Conservation (phyloP, 2,888 invertebrate species). For the Silvanus unidentatus region DNA sequence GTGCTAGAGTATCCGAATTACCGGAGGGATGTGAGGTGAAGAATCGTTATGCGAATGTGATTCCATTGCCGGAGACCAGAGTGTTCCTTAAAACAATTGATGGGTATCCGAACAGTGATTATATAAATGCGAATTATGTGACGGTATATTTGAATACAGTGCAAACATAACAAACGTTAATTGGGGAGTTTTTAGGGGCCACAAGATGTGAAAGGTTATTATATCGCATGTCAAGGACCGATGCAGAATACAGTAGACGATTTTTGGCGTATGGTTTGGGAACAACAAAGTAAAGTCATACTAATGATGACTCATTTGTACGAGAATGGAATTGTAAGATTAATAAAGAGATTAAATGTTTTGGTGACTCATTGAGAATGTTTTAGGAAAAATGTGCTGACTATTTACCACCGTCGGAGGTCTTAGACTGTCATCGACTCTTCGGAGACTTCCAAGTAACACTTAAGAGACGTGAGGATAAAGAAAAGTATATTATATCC, state of each 20-base stretch:
- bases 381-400: slow-evolving; percentile 81
- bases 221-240: slow-evolving; percentile 90
- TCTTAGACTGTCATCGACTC: slow-evolving; percentile 79
- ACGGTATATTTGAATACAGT: slow-evolving; percentile 57
- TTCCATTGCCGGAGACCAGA: slow-evolving; percentile 86
- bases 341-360: neutral
- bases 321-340: slow-evolving; percentile 77
- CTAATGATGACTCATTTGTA: slow-evolving; percentile 87
- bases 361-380: neutral
- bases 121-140: slow-evolving; percentile 91
- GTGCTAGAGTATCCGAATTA: slow-evolving; percentile 73
- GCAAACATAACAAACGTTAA: neutral
- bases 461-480: slow-evolving; percentile 80
- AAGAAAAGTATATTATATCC: slow-evolving; percentile 86
- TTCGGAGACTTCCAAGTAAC: slow-evolving; percentile 87
- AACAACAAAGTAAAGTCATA: slow-evolving; percentile 81
- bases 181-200: slow-evolving; percentile 61
- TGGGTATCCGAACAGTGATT: slow-evolving; percentile 74
- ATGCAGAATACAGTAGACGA: slow-evolving; percentile 76
- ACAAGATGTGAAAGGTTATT: slow-evolving; percentile 73
- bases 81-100: slow-evolving; percentile 68
- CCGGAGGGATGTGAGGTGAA: slow-evolving; percentile 84
- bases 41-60: slow-evolving; percentile 91
- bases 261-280: slow-evolving; percentile 97
- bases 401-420: slow-evolving; percentile 86